phyloP scores from a whole-genome alignment of 2,888 invertebrate genomes.

The Hylaea fasciaria region DNA sequence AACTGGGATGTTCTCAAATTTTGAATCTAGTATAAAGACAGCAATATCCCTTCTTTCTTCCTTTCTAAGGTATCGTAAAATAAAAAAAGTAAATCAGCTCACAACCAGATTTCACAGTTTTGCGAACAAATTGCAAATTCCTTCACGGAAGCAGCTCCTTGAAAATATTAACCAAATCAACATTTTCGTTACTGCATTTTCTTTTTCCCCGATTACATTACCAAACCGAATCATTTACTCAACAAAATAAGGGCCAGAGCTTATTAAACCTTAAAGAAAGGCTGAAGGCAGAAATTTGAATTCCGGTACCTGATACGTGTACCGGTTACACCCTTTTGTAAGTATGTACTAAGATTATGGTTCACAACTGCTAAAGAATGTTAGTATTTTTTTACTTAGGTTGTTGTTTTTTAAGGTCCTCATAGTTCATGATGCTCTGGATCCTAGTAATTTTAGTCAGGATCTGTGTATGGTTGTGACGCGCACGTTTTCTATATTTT shows the following conservation, averaged over 20 bases:
- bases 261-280: constrained; percentile 20
- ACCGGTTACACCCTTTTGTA: neutral
- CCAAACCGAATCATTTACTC: constrained; percentile 31
- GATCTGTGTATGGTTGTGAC: too few relatives aligned
- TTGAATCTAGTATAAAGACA: too few relatives aligned
- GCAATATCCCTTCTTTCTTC: too few relatives aligned
- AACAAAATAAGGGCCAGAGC: constrained; percentile 28
- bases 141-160: constrained; percentile 1
- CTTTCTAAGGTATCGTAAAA: neutral
- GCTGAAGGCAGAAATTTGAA: neutral
- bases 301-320: neutral
- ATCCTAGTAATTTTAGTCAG: too few relatives aligned
- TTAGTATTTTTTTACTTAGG: too few relatives aligned
- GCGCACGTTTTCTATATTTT: too few relatives aligned
- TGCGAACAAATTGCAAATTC: constrained; percentile 14
- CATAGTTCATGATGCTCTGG: too few relatives aligned
- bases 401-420: too few relatives aligned
- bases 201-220: constrained; percentile 33
- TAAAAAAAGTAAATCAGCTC: neutral
- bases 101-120: constrained; percentile 23
- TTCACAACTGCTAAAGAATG: too few relatives aligned
- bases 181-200: constrained; percentile 26
- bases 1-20: too few relatives aligned
- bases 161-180: constrained; percentile 27
- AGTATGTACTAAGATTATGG: too few relatives aligned